phyloP scores from a whole-genome alignment of 2,113 vertebrate genomes.

The Cricetomys ansorgei region DNA sequence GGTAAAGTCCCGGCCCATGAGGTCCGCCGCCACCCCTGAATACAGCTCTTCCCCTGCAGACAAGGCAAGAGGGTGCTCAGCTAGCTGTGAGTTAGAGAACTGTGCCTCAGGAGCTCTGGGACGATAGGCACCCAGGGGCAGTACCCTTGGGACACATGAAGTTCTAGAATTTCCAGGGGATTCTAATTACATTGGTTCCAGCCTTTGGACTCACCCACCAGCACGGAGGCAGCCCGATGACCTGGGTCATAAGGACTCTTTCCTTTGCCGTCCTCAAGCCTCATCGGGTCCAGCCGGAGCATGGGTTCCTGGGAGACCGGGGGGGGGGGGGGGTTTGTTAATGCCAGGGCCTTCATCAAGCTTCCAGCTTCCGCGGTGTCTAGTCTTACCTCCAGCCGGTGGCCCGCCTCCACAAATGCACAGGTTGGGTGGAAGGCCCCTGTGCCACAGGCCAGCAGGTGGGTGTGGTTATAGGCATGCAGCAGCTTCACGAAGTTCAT shows the following conservation, averaged over 20 bases:
- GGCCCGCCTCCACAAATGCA: slow-evolving; percentile 93
- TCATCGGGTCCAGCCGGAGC: slow-evolving; percentile 90
- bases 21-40: slow-evolving; percentile 96
- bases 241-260: slow-evolving; percentile 96
- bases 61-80: background rate
- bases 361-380: background rate
- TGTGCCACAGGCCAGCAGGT: slow-evolving; percentile 95
- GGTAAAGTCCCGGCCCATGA: slow-evolving; percentile 99
- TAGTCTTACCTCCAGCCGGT: slow-evolving; percentile 91
- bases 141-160: background rate
- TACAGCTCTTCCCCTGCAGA: slow-evolving; percentile 95
- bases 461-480: slow-evolving; percentile 95
- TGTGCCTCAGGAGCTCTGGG: background rate
- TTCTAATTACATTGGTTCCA: background rate
- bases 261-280: slow-evolving; percentile 94
- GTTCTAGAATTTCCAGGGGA: background rate
- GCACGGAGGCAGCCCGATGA: slow-evolving; percentile 92
- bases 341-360: background rate
- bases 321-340: no score
- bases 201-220: slow-evolving; percentile 90
- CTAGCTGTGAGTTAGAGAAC: background rate
- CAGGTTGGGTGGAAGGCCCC: slow-evolving; percentile 98
- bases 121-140: background rate
- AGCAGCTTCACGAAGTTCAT: slow-evolving; percentile 98
- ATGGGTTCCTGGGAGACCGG: slow-evolving; percentile 89